Evolutionary conservation across 2,113 vertebrate species (phyloP).

Genomic region (Ictalurus furcatus): DNA sequence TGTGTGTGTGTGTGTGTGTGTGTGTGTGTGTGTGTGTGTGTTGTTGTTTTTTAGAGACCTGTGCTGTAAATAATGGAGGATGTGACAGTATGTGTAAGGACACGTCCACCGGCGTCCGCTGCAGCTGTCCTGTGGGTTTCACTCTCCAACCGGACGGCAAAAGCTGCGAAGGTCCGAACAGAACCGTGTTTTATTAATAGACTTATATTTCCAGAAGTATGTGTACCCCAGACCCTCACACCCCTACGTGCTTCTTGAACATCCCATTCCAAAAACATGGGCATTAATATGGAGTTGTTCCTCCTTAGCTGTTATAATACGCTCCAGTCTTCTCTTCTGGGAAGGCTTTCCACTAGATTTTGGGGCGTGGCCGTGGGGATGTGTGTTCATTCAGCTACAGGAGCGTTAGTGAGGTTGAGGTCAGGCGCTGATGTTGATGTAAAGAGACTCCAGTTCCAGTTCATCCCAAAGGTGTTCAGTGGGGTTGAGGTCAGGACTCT

Average conservation of each 20-base stretch:
- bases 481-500: not conserved
- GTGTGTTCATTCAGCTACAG: too few species aligned
- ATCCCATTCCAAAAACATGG: not conserved
- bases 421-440: too few species aligned
- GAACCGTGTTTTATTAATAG: not conserved
- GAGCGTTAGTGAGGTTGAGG: too few species aligned
- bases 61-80: conserved; percentile 94
- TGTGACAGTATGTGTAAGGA: conserved; percentile 98
- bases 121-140: conserved; percentile 94
- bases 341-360: not conserved
- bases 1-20: conserved; percentile 8
- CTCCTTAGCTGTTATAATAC: not conserved
- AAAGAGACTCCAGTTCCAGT: not conserved
- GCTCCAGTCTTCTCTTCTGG: not conserved
- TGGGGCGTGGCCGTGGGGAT: too few species aligned
- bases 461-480: not conserved
- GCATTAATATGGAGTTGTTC: not conserved
- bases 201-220: not conserved
- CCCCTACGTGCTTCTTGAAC: not conserved
- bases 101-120: conserved; percentile 94
- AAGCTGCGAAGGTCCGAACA: conserved; percentile 87
- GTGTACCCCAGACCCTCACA: not conserved
- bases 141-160: conserved; percentile 92
- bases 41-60: conserved; percentile 82
- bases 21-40: conserved; percentile 6